Conservation (phyloP, 2,888 invertebrate species). For the Peribatodes rhomboidaria region DNA sequence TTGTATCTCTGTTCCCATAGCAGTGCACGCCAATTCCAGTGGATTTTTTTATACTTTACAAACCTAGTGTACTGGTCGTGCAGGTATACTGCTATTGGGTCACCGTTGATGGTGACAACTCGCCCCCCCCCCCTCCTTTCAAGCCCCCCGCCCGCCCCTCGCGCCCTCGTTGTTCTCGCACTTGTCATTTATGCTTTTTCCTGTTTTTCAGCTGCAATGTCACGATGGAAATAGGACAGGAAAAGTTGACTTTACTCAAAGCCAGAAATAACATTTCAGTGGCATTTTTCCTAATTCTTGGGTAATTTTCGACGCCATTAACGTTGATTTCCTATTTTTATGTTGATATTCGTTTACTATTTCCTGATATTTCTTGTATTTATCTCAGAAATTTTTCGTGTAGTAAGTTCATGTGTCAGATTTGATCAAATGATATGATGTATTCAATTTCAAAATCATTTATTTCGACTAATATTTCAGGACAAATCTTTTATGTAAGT, state of each 20-base stretch:
- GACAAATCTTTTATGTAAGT: no score
- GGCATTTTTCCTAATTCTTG: conserved; percentile 10
- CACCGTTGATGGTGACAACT: conserved; percentile 59
- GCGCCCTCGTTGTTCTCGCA: conserved; percentile 43
- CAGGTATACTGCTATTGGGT: conserved; percentile 51
- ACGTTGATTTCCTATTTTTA: not conserved
- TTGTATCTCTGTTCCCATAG: no score
- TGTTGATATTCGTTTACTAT: not conserved
- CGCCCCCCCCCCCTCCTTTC: conserved; percentile 36
- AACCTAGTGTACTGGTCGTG: conserved; percentile 7
- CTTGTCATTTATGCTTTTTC: conserved; percentile 44
- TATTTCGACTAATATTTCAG: no score
- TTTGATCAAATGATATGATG: no score
- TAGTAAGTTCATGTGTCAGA: not conserved
- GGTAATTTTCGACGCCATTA: conserved; percentile 11
- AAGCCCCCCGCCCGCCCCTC: conserved; percentile 35
- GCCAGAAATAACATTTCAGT: conserved; percentile 20
- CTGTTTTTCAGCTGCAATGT: conserved; percentile 33
- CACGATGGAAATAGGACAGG: conserved; percentile 30
- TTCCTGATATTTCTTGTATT: not conserved
- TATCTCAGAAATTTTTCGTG: not conserved
- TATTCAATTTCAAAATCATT: no score
- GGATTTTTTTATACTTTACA: no score
- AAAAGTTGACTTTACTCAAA: conserved; percentile 24
- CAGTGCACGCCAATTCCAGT: no score